Percentiles rank a stretch among this genome's conserved stretches.
Evolutionary conservation across 2,888 invertebrate species (phyloP).

Genomic region (Acrocera orbiculus): DNA sequence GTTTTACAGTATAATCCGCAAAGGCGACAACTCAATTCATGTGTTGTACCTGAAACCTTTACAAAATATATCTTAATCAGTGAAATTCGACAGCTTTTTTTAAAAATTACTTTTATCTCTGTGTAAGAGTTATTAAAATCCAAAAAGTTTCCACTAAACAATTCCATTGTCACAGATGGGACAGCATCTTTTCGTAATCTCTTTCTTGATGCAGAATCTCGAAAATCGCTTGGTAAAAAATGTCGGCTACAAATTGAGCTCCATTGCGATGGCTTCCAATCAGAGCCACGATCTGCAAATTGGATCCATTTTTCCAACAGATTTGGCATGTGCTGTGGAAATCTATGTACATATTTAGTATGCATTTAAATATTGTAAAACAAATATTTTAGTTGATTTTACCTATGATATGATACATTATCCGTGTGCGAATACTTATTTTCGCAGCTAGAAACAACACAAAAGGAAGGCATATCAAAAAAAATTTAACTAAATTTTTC

Average conservation of each 20-base stretch:
- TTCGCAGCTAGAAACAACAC: slow-evolving; percentile 26
- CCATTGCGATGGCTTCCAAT: slow-evolving; percentile 30
- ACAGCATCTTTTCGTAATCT: slow-evolving; percentile 5
- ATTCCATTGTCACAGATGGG: slow-evolving; percentile 8
- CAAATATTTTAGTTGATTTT: slow-evolving; percentile 4
- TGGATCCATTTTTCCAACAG: slow-evolving; percentile 25
- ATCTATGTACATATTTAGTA: slow-evolving; percentile 16
- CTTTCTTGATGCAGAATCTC: slow-evolving; percentile 12
- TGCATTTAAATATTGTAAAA: neutral
- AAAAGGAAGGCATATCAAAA: slow-evolving; percentile 29
- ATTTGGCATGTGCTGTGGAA: slow-evolving; percentile 22
- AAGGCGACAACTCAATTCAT: slow-evolving; percentile 20
- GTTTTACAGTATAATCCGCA: slow-evolving; percentile 20
- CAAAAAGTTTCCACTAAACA: slow-evolving; percentile 7
- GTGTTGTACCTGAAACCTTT: neutral
- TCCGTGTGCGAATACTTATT: slow-evolving; percentile 27
- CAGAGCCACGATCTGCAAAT: slow-evolving; percentile 22
- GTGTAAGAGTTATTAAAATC: neutral
- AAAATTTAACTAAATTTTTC: too few species aligned
- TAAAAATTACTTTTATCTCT: neutral
- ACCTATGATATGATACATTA: slow-evolving; percentile 30
- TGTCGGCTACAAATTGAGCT: slow-evolving; percentile 30
- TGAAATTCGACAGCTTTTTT: neutral
- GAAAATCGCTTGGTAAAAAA: slow-evolving; percentile 24
- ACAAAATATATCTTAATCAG: neutral